phyloP scores from a whole-genome alignment of 2,113 vertebrate genomes.

The Paratilapia polleni region DNA sequence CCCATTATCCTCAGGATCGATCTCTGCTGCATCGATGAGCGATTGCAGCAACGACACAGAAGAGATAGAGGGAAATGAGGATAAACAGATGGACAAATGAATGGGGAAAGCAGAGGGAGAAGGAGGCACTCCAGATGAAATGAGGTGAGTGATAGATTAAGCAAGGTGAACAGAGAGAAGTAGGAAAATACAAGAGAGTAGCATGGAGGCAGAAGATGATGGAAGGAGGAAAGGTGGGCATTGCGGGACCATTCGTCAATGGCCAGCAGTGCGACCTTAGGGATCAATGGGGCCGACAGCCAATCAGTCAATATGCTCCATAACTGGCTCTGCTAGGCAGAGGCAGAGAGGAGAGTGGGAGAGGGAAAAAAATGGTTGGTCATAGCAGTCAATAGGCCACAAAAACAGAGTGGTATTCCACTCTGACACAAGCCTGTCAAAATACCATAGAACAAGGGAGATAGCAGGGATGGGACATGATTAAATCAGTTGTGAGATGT shows the following conservation, averaged over 20 bases:
- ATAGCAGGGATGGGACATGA: not conserved
- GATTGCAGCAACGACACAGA: slow-evolving; percentile 15
- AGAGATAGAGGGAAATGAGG: slow-evolving; percentile 17
- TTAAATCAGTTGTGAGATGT: not conserved
- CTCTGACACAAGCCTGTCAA: slow-evolving; percentile 13
- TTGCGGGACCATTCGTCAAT: slow-evolving; percentile 63
- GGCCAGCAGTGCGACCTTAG: slow-evolving; percentile 52
- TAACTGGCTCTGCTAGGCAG: slow-evolving; percentile 52
- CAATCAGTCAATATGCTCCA: slow-evolving; percentile 70
- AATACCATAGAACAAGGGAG: not conserved
- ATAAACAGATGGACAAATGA: slow-evolving; percentile 19
- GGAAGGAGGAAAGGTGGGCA: slow-evolving; percentile 8
- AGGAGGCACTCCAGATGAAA: slow-evolving; percentile 24
- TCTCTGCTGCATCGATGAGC: slow-evolving; percentile 62
- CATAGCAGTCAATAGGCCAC: slow-evolving; percentile 49
- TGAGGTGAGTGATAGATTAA: slow-evolving; percentile 44
- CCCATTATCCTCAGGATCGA: slow-evolving; percentile 61
- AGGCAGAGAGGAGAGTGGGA: not conserved
- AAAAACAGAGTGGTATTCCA: slow-evolving; percentile 39
- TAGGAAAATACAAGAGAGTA: slow-evolving; percentile 8
- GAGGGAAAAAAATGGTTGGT: slow-evolving; percentile 14
- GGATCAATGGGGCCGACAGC: slow-evolving; percentile 65
- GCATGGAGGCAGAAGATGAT: slow-evolving; percentile 14
- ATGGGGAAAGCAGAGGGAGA: not conserved
- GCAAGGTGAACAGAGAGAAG: not conserved